A percentile compares a stretch with the other conserved stretches of the same genome.
Evolutionary conservation across 1,140 invertebrate species (phyloP).

Genomic region (Drosophila bifasciata): DNA sequence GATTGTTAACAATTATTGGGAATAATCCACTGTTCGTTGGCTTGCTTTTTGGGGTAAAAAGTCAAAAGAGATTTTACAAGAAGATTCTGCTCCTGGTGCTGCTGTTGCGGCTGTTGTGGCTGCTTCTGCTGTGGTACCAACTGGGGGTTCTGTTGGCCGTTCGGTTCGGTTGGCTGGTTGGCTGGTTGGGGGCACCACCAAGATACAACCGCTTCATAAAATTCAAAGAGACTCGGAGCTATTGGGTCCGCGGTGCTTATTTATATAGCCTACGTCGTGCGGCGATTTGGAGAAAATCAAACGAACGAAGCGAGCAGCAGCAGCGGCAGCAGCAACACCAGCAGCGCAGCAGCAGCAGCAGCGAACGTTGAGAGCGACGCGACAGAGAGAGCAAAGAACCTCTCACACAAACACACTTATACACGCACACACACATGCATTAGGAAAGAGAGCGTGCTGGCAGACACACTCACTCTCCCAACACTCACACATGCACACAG

Average conservation of each 20-base stretch:
- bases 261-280: constrained; percentile 84
- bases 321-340: constrained; percentile 25
- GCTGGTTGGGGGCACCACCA: constrained; percentile 68
- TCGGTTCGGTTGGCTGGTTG: constrained; percentile 51
- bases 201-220: constrained; percentile 84
- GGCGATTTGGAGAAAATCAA: constrained; percentile 75
- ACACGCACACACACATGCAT: constrained; percentile 36
- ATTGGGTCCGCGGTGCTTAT: constrained; percentile 83
- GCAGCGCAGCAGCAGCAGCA: constrained; percentile 18
- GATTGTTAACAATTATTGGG: constrained; percentile 24
- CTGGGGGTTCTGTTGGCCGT: constrained; percentile 51
- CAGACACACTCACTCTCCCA: constrained; percentile 18
- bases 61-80: constrained; percentile 47
- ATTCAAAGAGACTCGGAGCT: constrained; percentile 84
- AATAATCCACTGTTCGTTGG: constrained; percentile 69
- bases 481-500: constrained; percentile 35
- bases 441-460: background rate
- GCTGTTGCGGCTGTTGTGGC: constrained; percentile 13
- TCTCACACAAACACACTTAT: constrained; percentile 51
- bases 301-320: constrained; percentile 53
- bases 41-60: constrained; percentile 54
- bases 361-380: constrained; percentile 2
- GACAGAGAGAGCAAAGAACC: constrained; percentile 50
- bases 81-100: constrained; percentile 38
- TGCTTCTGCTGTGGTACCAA: constrained; percentile 40